Evolutionary conservation across 2,113 vertebrate species (phyloP).

Genomic region (rabbit (Oryctolagus cuniculus)): mOryCun1.1 NC_091441.1:3056501-3057000

Average conservation of each 20-base stretch:
- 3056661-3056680: constrained; percentile 66
- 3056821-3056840: constrained; percentile 95
- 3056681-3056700: constrained; percentile 13
- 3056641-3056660: constrained; percentile 41
- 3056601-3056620: background rate
- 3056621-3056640: background rate
- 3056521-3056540: constrained; percentile 26
- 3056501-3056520: background rate
- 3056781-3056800: constrained; percentile 97
- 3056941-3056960: background rate
- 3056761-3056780: constrained; percentile 92
- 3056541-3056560: constrained; percentile 47
- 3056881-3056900: constrained; percentile 84
- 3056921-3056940: constrained; percentile 74
- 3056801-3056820: constrained; percentile 98
- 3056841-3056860: constrained; percentile 95
- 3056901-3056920: constrained; percentile 48
- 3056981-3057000: constrained; percentile 78
- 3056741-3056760: constrained; percentile 91
- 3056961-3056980: constrained; percentile 78
- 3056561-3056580: constrained; percentile 35
- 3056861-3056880: constrained; percentile 92
- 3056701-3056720: constrained; percentile 79
- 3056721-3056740: constrained; percentile 91
- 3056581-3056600: background rate